phyloP scores from a whole-genome alignment of 2,888 invertebrate species.

The Agriopis marginaria region DNA sequence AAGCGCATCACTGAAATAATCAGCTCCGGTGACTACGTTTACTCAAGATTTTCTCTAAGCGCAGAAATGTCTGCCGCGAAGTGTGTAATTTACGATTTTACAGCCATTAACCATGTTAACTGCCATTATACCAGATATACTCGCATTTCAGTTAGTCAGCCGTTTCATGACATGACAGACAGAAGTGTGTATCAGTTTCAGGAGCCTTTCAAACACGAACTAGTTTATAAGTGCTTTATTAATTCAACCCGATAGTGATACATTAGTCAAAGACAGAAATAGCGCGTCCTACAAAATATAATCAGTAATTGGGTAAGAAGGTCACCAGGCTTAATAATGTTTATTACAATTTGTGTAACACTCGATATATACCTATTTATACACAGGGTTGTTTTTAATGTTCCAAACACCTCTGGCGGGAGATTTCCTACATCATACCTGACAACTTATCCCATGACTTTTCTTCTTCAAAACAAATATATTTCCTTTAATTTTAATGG shows the following conservation, averaged over 20 bases:
- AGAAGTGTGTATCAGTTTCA: slow-evolving; percentile 24
- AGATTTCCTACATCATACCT: no score
- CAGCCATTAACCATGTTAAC: slow-evolving; percentile 29
- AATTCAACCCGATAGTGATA: slow-evolving; percentile 24
- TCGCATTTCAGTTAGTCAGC: slow-evolving; percentile 12
- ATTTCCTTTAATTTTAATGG: no score
- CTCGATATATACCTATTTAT: not conserved
- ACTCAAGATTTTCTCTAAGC: slow-evolving; percentile 19
- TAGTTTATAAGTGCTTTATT: slow-evolving; percentile 14
- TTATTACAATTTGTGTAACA: slow-evolving; percentile 68
- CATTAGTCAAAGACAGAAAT: slow-evolving; percentile 45
- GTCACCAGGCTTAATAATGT: slow-evolving; percentile 54
- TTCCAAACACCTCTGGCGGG: no score
- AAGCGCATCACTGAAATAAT: slow-evolving; percentile 25
- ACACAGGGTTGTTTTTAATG: no score
- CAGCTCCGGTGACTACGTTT: slow-evolving; percentile 15
- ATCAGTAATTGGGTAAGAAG: slow-evolving; percentile 50
- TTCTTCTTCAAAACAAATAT: no score
- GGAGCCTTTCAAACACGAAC: slow-evolving; percentile 16
- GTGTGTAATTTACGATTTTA: slow-evolving; percentile 26
- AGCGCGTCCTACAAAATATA: slow-evolving; percentile 38
- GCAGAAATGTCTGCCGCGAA: slow-evolving; percentile 12
- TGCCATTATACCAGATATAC: slow-evolving; percentile 18
- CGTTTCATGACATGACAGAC: slow-evolving; percentile 25
- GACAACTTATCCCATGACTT: no score